Base-by-base conservation (phyloP, 1,140 invertebrate genomes). In the Zaprionus nigranus region DNA sequence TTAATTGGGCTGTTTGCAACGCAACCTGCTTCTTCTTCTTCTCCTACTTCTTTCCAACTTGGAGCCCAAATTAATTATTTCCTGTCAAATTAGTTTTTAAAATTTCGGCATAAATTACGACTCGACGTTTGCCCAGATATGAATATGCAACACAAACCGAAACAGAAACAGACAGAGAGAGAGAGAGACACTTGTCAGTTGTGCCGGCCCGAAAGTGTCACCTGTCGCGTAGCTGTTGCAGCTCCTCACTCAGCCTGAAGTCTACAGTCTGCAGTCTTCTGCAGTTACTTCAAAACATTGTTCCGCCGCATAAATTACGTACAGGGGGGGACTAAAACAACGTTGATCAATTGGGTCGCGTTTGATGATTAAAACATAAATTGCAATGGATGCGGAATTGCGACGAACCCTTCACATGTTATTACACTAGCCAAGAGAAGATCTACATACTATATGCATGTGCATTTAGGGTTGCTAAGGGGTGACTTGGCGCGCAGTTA, bases 341-440 rank as follows among this genome's bases (percentile, higher is more conserved):
- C 61, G 70, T 84, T 87, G 84, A 87, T 87, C 87, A 88, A 88
- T 88, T 87, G 84, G 81, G 63, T 84, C 75, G 71, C 78, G 64
- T 87, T 87, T 88, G 85, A 87, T 87, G 84, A 87, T 87, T 87
- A 87, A 87, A 87, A 87, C 84, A 87, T 87, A 87, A 87, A 87
- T 87, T 87, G 81, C 84, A 88, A 65, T 78, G 62, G 60, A 82
- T 82, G 80, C 64, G 79, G 38, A 73, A 79, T 79, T 46, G 40
- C 40, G 7, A 38, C 20, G 28, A 69, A 65, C 68, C 74, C 69
- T 22, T 64, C 43, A 26, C 56, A 60, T 40, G 43, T 61, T 66
- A 72, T 56, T 36, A 54, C 17, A 34, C 24, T 51, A 49, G 40
- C n/a, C n/a, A 40, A 15, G 53, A 63, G 49, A 9, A 9, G 40